Base-by-base conservation (phyloP, 2,113 vertebrate species). In the Calyptommatus sinebrachiatus region DNA sequence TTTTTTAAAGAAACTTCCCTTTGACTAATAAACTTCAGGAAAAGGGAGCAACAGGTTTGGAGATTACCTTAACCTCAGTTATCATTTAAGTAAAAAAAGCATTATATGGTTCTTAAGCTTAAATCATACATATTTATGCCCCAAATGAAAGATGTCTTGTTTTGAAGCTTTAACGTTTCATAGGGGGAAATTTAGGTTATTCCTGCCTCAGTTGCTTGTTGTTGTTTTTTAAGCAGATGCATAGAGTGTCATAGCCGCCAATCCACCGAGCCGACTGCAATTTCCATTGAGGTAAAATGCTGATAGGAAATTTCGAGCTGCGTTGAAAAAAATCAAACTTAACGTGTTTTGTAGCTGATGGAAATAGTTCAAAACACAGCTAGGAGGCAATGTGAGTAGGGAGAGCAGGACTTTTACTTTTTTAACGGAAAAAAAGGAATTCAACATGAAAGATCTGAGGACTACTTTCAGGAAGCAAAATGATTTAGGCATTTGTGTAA, bases 111-210 rank as follows among this genome's bases (percentile, higher is more conserved):
- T 89, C 0, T 7, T 2, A 80, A 88, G 77, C 7, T 66, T n/a
- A 79, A 75, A 16, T 53, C 80, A 86, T 89, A 48, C 79, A 80
- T 89, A 85, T 88, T 86, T 68, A 89, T 82, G 88, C 66, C 62
- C 88, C 81, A 83, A 4, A 71, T 16, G 66, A 69, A 1, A 83
- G 73, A 74, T 45, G 9, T 80, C 69, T 79, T 82, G 76, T 86
- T 80, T 85, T 50, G 84, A 89, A 70, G 26, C 61, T 91, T 87
- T 82, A 85, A 84, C 77, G 57, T 79, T 22, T 72, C 77, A 76
- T 63, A 73, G 71, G 57, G 46, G 35, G 8, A 22, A 53, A 7
- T 41, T 14, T 75, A 88, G 77, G 83, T 81, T 90, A 78, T 50
- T 70, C 35, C 76, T 77, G 61, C 46, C 81, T 72, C 81, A 71